phyloP scores from a whole-genome alignment of 2,113 vertebrate species.

The Chinchilla lanigera region DNA sequence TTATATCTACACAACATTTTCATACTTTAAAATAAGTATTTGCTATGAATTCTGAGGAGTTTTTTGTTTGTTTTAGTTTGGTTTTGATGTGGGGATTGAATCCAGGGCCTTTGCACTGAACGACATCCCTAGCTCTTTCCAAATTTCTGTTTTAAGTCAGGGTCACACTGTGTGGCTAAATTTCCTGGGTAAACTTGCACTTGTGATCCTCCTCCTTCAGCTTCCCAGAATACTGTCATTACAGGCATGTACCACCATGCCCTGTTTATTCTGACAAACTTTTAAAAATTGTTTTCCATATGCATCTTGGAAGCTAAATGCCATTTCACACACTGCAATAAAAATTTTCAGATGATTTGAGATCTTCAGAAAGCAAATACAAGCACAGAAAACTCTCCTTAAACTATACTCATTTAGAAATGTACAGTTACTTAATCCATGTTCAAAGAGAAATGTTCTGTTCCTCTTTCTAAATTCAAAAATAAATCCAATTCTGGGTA shows the following conservation, averaged over 20 bases:
- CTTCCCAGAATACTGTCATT: neutral
- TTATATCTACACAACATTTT: neutral
- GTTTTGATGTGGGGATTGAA: neutral
- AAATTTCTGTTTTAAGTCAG: neutral
- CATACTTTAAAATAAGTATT: slow-evolving; percentile 25
- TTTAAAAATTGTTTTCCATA: neutral
- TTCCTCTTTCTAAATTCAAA: neutral
- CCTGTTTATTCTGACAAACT: neutral
- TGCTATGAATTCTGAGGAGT: neutral
- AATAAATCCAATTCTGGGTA: neutral
- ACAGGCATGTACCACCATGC: neutral
- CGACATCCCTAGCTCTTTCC: neutral
- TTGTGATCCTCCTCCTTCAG: neutral
- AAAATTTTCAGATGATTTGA: neutral
- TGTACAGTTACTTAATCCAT: neutral
- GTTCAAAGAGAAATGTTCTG: neutral
- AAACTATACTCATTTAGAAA: neutral
- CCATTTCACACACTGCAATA: neutral
- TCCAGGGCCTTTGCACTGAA: neutral
- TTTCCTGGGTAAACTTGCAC: neutral
- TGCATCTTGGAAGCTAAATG: neutral
- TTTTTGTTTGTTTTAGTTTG: neutral
- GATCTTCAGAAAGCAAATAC: neutral
- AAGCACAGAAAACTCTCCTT: neutral
- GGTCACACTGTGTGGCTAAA: neutral